Percentiles rank a stretch among this genome's conserved stretches.
phyloP scores from a whole-genome alignment of 2,888 invertebrate genomes.

The Leptinotarsa peninsularis region DNA sequence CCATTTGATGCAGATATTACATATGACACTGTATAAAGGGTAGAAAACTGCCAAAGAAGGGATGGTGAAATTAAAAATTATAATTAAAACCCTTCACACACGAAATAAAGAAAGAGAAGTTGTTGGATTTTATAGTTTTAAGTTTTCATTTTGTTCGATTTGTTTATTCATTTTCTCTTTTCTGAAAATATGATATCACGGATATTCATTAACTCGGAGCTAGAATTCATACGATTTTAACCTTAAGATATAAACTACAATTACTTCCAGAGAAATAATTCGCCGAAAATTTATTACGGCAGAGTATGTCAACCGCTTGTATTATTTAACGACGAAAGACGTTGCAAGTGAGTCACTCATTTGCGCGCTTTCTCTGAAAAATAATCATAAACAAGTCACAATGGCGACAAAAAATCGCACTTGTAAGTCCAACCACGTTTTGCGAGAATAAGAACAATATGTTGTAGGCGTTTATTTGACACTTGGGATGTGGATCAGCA shows the following conservation, averaged over 20 bases:
- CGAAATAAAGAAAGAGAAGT: no score
- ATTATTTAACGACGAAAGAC: conserved; percentile 3
- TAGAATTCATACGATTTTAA: neutral
- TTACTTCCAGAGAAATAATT: neutral
- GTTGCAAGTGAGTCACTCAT: neutral
- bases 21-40: no score
- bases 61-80: no score
- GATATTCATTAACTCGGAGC: no score
- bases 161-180: no score
- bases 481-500: conserved; percentile 1
- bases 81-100: no score
- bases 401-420: conserved; percentile 19
- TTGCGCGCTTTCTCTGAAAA: conserved; percentile 29
- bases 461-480: conserved; percentile 23
- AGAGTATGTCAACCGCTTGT: neutral
- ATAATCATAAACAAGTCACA: conserved; percentile 21
- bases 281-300: neutral
- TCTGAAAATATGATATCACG: no score
- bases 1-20: no score
- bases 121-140: no score
- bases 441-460: conserved; percentile 26
- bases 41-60: no score
- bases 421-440: conserved; percentile 19
- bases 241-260: neutral
- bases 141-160: no score